Conservation (phyloP, 2,113 vertebrate genomes). For the Salvator merianae region DNA sequence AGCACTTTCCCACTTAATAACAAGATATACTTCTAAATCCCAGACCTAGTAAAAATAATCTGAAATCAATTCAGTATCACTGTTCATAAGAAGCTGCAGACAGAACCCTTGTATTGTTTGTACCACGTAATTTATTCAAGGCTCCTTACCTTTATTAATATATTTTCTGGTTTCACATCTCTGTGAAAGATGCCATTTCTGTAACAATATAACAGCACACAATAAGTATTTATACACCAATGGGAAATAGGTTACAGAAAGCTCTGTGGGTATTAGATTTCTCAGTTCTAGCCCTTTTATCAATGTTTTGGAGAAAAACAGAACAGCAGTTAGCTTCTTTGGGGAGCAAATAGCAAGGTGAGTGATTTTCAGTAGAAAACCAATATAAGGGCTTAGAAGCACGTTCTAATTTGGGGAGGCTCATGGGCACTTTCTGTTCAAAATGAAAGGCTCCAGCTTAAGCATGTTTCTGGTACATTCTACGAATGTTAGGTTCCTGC, state of each 20-base stretch:
- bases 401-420: neutral
- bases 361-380: neutral
- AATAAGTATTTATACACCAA: neutral
- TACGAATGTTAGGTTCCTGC: neutral
- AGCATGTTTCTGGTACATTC: neutral
- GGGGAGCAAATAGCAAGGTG: neutral
- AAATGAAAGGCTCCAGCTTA: neutral
- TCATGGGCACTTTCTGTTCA: neutral
- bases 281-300: neutral
- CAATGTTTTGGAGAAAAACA: neutral
- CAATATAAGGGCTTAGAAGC: neutral
- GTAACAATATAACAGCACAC: conserved; percentile 45
- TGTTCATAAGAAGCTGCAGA: neutral
- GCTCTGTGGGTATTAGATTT: too few relatives aligned
- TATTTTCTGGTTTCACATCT: conserved; percentile 90
- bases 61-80: neutral
- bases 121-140: conserved; percentile 11
- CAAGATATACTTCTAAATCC: conserved; percentile 14
- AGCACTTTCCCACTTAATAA: neutral
- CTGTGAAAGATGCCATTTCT: conserved; percentile 91
- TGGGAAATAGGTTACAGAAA: neutral
- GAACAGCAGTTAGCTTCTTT: neutral
- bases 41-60: neutral
- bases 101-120: neutral
- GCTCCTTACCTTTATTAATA: conserved; percentile 84